phyloP scores from a whole-genome alignment of 2,888 invertebrate genomes.

The Xanthorhoe designata region DNA sequence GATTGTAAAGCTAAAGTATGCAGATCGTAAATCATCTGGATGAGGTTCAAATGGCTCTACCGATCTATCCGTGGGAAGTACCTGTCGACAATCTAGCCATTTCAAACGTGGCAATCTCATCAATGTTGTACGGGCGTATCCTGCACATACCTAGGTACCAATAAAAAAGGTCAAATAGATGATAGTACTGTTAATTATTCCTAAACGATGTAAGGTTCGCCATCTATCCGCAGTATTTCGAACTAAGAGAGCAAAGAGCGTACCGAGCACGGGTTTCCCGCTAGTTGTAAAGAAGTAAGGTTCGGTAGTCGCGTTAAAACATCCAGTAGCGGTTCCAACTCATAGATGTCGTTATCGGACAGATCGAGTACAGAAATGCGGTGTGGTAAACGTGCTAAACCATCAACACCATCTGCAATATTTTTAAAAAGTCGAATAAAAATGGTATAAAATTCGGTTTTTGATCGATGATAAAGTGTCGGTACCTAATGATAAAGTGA shows the following conservation, averaged over 20 bases:
- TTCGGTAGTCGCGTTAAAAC: slow-evolving; percentile 63
- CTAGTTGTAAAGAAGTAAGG: slow-evolving; percentile 75
- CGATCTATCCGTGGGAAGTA: slow-evolving; percentile 65
- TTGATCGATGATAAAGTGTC: no score
- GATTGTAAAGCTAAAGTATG: slow-evolving; percentile 77
- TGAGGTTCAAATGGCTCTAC: slow-evolving; percentile 59
- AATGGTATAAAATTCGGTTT: no score
- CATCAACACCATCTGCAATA: slow-evolving; percentile 57
- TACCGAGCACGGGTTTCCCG: slow-evolving; percentile 87
- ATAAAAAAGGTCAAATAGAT: slow-evolving; percentile 9
- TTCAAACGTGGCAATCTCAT: slow-evolving; percentile 68
- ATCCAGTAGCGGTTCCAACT: slow-evolving; percentile 71
- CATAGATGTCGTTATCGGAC: slow-evolving; percentile 86
- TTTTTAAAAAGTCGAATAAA: neutral
- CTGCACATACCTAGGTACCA: slow-evolving; percentile 69
- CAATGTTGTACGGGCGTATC: slow-evolving; percentile 76
- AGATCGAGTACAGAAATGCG: slow-evolving; percentile 77
- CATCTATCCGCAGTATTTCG: slow-evolving; percentile 50
- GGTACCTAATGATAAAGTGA: no score
- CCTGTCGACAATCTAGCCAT: slow-evolving; percentile 81
- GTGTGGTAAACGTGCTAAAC: slow-evolving; percentile 56
- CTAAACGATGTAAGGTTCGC: slow-evolving; percentile 40
- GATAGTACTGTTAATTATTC: no score
- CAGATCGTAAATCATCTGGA: slow-evolving; percentile 67
- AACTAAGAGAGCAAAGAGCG: slow-evolving; percentile 38